Base-by-base conservation (phyloP, 2,888 invertebrate genomes). In the Blastobasis lacticolella region DNA sequence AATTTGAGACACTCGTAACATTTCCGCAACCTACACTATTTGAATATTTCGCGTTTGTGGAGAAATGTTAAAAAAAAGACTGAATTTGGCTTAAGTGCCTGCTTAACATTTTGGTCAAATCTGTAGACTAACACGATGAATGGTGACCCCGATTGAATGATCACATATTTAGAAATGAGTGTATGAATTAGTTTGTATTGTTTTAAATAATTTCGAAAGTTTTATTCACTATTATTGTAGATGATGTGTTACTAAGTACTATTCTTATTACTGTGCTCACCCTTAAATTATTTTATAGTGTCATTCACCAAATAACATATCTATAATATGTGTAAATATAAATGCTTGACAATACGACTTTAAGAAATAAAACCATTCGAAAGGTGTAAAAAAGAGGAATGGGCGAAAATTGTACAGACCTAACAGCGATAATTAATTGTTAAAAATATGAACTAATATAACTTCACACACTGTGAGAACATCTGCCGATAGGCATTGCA, bases 281-380 rank as follows among this genome's bases (percentile, higher is more conserved):
- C 23, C 23, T 23, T 23, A 23, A 23, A 23, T 23, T 23, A 23
- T 23, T 23, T 23, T 23, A 23, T 23, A 23, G 23, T 23, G 23
- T 23, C 23, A 23, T 23, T 23, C 23, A 23, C 23, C 23, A 83
- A 81, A 76, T 78, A 76, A 88, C 87, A 88, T 87, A 87, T 87
- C 87, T 84, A 76, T 76, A 69, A 7, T 53, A 49, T 42, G 40
- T 50, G 83, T 86, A 85, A 57, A 85, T 84, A 85, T 84, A 81
- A 78, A 83, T 73, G 87, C 86, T 87, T 88, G 87, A 88, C 87
- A 87, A 87, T 86, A 87, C 86, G 63, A 76, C 71, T 73, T 75
- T 80, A 81, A 80, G 73, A 73, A 78, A 63, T 66, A 66, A 70
- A 43, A 64, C 60, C 64, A 67, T 63, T 67, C 69, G 62, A 69